A percentile compares a stretch with the other conserved stretches of the same genome.
Evolutionary conservation across 2,113 vertebrate species (phyloP).

Genomic region (Pimephales promelas): DNA sequence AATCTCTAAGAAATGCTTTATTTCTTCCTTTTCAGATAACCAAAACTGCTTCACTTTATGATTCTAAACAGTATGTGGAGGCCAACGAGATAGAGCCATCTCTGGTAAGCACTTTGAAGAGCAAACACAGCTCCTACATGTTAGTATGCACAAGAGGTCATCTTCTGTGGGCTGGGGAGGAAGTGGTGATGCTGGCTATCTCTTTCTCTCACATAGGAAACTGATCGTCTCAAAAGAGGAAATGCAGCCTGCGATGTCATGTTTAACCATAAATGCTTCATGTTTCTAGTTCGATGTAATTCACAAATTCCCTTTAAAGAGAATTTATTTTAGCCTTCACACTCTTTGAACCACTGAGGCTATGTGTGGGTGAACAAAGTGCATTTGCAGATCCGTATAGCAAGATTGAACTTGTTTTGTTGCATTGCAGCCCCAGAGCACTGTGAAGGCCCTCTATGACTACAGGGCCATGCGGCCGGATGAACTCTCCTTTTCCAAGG

Average conservation of each 20-base stretch:
- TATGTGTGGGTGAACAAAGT: background rate
- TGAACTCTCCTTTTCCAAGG: conserved; percentile 87
- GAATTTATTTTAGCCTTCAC: background rate
- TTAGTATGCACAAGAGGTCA: conserved; percentile 22
- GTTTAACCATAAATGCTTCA: conserved; percentile 24
- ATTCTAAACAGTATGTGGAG: conserved; percentile 88
- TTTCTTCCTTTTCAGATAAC: conserved; percentile 76
- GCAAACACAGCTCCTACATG: background rate
- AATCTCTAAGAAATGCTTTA: background rate
- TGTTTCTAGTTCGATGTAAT: background rate
- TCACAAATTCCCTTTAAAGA: background rate
- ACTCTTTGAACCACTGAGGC: background rate
- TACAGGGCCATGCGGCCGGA: conserved; percentile 84
- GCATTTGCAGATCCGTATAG: background rate
- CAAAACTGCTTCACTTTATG: conserved; percentile 85
- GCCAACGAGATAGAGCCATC: conserved; percentile 89
- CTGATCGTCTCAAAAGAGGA: conserved; percentile 50
- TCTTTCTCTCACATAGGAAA: conserved; percentile 53
- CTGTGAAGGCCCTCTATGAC: conserved; percentile 87
- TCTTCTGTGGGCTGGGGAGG: conserved; percentile 31
- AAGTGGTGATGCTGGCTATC: conserved; percentile 43
- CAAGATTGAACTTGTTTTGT: background rate
- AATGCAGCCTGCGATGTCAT: conserved; percentile 31
- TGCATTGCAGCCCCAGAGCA: conserved; percentile 81
- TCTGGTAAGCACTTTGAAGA: conserved; percentile 73